Percentiles rank a stretch among this genome's conserved stretches.
Evolutionary conservation across 2,113 vertebrate genomes (phyloP).

Genomic region (Saguinus midas): DNA sequence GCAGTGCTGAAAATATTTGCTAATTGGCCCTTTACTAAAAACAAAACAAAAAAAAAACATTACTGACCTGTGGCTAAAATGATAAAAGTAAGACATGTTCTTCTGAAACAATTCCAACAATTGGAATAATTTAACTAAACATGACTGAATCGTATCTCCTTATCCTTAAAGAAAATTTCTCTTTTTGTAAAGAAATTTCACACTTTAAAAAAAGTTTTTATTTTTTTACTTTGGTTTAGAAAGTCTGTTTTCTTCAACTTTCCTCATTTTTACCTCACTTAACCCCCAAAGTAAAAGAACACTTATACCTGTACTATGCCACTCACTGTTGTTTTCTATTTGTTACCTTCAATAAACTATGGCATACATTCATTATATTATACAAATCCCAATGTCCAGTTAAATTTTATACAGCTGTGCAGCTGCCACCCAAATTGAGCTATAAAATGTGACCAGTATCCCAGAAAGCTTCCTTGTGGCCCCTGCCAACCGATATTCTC

Average conservation of each 20-base stretch:
- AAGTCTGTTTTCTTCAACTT: background rate
- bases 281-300: background rate
- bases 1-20: background rate
- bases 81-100: background rate
- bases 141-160: background rate
- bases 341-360: background rate
- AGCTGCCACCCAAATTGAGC: background rate
- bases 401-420: background rate
- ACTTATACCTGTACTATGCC: background rate
- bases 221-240: background rate
- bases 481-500: no score
- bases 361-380: no score
- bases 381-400: background rate
- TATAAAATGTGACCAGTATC: background rate
- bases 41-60: background rate
- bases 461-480: background rate
- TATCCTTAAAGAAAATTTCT: constrained; percentile 9
- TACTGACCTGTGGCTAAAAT: constrained; percentile 15
- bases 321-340: background rate
- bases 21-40: background rate
- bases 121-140: background rate
- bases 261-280: background rate
- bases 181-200: background rate
- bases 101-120: background rate
- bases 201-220: background rate